Base-by-base conservation (phyloP, 2,888 invertebrate species). In the Drosophila macrospina region DNA sequence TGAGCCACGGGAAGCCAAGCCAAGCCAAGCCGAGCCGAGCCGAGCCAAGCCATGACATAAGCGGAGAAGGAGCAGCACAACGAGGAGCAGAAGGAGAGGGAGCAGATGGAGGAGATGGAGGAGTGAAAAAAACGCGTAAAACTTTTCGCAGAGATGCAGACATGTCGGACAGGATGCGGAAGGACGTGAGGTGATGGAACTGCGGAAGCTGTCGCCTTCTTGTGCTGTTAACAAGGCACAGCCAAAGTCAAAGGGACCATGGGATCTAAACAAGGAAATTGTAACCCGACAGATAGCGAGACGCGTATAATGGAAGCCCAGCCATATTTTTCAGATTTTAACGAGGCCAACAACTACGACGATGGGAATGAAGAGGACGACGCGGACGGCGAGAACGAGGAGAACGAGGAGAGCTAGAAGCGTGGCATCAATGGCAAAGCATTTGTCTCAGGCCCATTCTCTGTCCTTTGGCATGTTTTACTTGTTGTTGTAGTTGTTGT, bases 281-380 rank as follows among this genome's bases (percentile, higher is more conserved):
- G 84, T 86, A 80, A 74, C 70, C 86, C 88, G 59, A 70, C 74
- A 76, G 84, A 86, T 74, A 83, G 66, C 80, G 62, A 61, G 69
- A 62, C 51, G 59, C 56, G 62, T 71, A 83, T 76, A 86, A 86
- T 80, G 78, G 71, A 64, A 83, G 69, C 78, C 74, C 78, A 84
- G 86, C 64, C 86, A 83, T 83, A 88, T 88, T 82, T 74, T 71
- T 71, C 65, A 75, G 78, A 78, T 79, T 79, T 79, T 88, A 83
- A 83, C 83, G 83, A 83, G 88, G 60, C 78, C 63, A 61, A 34
- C 51, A 42, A 42, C 60, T 16, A 70, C 42, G 62, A 76, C 28
- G 45, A 36, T 39, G 20, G 20, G 20, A 60, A 76, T 24, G 45
- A 36, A 36, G 20, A 3, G 20, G 62, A 76, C 28, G 45, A 36